These are phyloP conservation scores for Erannis defoliaria DNA, from an alignment of 2,888 invertebrate species.

Conservation along the genomic window DNA sequence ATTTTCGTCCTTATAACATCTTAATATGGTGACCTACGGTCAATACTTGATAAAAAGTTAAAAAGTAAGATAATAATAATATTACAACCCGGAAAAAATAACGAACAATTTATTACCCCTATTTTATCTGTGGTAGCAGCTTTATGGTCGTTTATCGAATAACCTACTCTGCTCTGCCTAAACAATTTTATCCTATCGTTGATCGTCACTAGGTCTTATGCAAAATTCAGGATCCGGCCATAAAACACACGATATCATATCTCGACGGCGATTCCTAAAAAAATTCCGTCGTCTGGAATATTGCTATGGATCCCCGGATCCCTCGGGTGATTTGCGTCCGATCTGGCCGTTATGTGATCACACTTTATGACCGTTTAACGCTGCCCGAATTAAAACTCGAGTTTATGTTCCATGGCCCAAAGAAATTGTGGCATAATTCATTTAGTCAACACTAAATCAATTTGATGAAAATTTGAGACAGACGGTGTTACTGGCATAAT, in stretches of 20 bases:
- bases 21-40: no score
- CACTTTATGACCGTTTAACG: constrained; percentile 17
- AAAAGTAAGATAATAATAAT: no score
- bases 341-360: constrained; percentile 19
- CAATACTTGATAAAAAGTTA: no score
- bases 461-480: neutral
- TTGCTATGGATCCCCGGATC: constrained; percentile 17
- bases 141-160: neutral
- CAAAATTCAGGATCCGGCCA: constrained; percentile 14
- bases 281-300: constrained; percentile 14
- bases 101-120: no score
- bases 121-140: neutral
- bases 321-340: constrained; percentile 28
- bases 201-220: constrained; percentile 16
- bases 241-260: constrained; percentile 30
- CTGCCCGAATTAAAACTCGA: constrained; percentile 7
- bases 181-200: constrained; percentile 8
- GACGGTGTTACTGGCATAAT: neutral
- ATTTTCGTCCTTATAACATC: no score
- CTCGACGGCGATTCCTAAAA: constrained; percentile 25
- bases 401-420: constrained; percentile 4
- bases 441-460: neutral
- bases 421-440: neutral
- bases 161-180: constrained; percentile 1
- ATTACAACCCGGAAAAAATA: no score